Percentiles rank a stretch among this genome's conserved stretches.
Evolutionary conservation across 2,797 vertebrate genomes (phyloP).

Genomic region (Triplophysa yarkandensis): DNA sequence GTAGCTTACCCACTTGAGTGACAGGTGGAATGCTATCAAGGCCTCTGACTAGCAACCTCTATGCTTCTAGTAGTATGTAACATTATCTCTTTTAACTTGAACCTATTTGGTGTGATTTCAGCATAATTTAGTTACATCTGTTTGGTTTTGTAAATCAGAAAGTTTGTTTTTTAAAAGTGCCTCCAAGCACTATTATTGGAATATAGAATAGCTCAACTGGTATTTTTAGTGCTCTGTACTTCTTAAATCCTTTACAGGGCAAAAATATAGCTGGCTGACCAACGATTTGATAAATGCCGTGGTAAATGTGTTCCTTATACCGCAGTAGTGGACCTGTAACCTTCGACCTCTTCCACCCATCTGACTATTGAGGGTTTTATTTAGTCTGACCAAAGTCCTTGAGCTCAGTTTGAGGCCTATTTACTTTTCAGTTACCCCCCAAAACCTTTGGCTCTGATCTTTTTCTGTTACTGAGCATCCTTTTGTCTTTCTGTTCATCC

Average conservation of each 20-base stretch:
- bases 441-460: slow-evolving; percentile 9
- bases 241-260: slow-evolving; percentile 3
- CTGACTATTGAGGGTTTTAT: slow-evolving; percentile 22
- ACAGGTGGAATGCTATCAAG: no score
- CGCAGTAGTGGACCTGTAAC: slow-evolving; percentile 27
- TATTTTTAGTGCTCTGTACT: neutral
- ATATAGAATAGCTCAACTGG: neutral
- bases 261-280: neutral
- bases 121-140: neutral
- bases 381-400: slow-evolving; percentile 15
- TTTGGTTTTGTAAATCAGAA: neutral
- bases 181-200: neutral
- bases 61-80: no score
- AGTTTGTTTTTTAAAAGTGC: neutral
- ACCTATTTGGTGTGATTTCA: no score
- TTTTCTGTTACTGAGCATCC: neutral
- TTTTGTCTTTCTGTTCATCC: slow-evolving; percentile 17
- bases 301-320: slow-evolving; percentile 36
- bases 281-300: slow-evolving; percentile 36
- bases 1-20: no score
- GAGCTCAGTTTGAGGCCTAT: slow-evolving; percentile 24
- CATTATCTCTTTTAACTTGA: no score
- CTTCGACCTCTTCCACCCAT: slow-evolving; percentile 34
- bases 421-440: slow-evolving; percentile 18
- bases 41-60: no score